Percentiles rank a stretch among this genome's conserved stretches.
These are phyloP conservation scores for Urocitellus parryii DNA, from an alignment of 2,113 vertebrate genomes.

Conservation along the genomic window DNA sequence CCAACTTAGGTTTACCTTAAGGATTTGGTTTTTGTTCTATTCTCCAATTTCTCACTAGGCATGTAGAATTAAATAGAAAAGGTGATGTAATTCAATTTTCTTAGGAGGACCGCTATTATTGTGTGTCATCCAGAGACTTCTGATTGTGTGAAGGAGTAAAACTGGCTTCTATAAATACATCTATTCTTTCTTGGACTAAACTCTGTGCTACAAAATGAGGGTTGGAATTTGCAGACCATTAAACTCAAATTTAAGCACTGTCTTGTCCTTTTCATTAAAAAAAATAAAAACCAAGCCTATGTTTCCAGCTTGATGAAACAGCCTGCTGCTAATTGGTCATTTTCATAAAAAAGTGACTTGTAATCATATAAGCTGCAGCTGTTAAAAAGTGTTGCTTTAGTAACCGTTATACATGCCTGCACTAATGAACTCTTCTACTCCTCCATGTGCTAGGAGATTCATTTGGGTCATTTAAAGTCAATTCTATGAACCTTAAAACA, in stretches of 20 bases:
- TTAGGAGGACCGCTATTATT: background rate
- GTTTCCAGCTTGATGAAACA: conserved; percentile 69
- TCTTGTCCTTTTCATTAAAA: conserved; percentile 69
- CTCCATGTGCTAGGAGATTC: conserved; percentile 30
- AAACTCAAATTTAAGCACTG: conserved; percentile 61
- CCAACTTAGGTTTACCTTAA: background rate
- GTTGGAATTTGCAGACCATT: conserved; percentile 47
- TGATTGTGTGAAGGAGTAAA: background rate
- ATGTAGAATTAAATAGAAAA: conserved; percentile 21
- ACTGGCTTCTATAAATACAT: background rate
- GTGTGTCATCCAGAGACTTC: background rate
- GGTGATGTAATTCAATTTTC: background rate
- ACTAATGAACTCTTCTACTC: conserved; percentile 65
- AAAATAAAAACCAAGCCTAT: conserved; percentile 50
- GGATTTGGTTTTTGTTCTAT: background rate
- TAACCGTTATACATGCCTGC: conserved; percentile 57
- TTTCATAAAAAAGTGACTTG: conserved; percentile 74
- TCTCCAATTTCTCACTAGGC: background rate
- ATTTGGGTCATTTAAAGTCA: conserved; percentile 70
- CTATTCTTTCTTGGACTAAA: background rate
- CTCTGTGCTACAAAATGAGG: conserved; percentile 14
- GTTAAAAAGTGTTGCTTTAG: conserved; percentile 75
- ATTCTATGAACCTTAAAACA: conserved; percentile 60
- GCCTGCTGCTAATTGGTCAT: conserved; percentile 72
- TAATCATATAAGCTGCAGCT: conserved; percentile 75